Conservation (phyloP, 2,888 invertebrate genomes). For the Hirtodrosophila confusa region DNA sequence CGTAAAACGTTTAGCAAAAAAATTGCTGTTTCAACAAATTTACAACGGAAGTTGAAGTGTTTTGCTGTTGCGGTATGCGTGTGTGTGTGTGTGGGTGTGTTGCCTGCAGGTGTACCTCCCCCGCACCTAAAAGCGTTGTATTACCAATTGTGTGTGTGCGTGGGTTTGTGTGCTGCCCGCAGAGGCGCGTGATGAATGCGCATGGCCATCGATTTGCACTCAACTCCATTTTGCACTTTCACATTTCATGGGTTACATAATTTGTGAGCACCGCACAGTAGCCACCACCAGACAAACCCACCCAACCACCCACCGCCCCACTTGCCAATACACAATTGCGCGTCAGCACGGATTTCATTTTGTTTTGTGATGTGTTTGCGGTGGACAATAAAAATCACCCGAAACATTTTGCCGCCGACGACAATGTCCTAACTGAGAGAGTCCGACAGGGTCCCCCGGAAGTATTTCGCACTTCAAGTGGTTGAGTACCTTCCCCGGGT, state of each 20-base stretch:
- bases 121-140: neutral
- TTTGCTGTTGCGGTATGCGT: conserved; percentile 15
- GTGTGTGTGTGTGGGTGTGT: conserved; percentile 15
- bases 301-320: conserved; percentile 10
- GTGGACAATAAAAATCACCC: conserved; percentile 79
- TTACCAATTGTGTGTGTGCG: conserved; percentile 1
- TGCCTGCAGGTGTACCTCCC: conserved; percentile 35
- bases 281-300: neutral
- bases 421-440: conserved; percentile 23
- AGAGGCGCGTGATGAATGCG: conserved; percentile 74
- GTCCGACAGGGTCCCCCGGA: conserved; percentile 46
- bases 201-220: conserved; percentile 75
- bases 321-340: conserved; percentile 8
- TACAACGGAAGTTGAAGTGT: conserved; percentile 76
- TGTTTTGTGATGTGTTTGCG: conserved; percentile 70
- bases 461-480: conserved; percentile 68
- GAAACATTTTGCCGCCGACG: conserved; percentile 42
- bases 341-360: conserved; percentile 72
- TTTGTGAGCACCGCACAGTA: conserved; percentile 45
- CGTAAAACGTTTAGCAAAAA: conserved; percentile 60
- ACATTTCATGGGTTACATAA: conserved; percentile 70
- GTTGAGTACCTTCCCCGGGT: conserved; percentile 5
- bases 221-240: conserved; percentile 76
- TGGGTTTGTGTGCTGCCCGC: conserved; percentile 24
- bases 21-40: conserved; percentile 79